Conservation (phyloP, 1,140 invertebrate species). For the Rhopalosiphum maidis region DNA sequence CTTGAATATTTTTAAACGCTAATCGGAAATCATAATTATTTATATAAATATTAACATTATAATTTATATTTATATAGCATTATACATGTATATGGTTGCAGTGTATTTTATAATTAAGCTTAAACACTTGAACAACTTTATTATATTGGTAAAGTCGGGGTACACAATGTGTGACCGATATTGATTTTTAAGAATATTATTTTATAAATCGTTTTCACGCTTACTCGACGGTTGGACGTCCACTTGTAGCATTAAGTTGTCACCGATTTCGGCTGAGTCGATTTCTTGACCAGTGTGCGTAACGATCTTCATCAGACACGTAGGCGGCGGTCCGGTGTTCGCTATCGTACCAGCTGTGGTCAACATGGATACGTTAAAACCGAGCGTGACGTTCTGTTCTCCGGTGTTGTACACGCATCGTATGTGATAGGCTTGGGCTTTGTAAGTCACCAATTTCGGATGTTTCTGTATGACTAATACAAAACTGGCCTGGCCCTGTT, state of each 20-base stretch:
- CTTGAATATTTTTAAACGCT: neutral
- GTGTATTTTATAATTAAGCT: neutral
- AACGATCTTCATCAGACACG: constrained; percentile 90
- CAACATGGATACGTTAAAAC: constrained; percentile 94
- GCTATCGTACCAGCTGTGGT: constrained; percentile 94
- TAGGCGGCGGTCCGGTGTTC: constrained; percentile 92
- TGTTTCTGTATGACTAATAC: constrained; percentile 94
- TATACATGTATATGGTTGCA: no score
- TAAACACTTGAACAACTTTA: neutral
- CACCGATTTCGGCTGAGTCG: constrained; percentile 89
- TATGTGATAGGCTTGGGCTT: constrained; percentile 93
- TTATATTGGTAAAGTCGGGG: neutral
- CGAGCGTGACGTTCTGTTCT: constrained; percentile 90
- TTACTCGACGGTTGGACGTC: constrained; percentile 90
- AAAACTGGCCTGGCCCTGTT: constrained; percentile 87
- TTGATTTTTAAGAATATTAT: neutral
- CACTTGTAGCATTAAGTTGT: constrained; percentile 88
- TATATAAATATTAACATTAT: no score
- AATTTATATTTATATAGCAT: no score
- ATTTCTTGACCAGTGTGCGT: constrained; percentile 86
- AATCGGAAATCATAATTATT: neutral
- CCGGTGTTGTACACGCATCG: constrained; percentile 94
- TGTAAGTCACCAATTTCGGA: constrained; percentile 92
- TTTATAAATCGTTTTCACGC: constrained; percentile 62
- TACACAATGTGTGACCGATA: neutral